These are phyloP conservation scores for Periplaneta americana DNA, from an alignment of 1,140 invertebrate genomes.

Conservation along the genomic window DNA sequence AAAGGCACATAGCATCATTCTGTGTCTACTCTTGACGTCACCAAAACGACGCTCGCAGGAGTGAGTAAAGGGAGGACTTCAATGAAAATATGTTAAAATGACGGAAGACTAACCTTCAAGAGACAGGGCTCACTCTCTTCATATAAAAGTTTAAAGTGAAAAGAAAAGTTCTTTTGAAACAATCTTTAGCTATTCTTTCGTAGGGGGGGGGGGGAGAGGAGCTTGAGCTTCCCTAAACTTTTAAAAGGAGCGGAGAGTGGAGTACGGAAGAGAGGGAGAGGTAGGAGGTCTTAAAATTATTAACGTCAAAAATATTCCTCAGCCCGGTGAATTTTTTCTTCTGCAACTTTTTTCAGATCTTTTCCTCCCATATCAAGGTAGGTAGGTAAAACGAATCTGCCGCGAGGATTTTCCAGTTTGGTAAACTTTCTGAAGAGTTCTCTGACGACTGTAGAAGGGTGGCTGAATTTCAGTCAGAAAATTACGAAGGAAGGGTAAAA, in stretches of 20 bases:
- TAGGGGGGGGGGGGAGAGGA: no score
- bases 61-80: no score
- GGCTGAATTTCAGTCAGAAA: no score
- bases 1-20: no score
- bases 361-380: neutral
- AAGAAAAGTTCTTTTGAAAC: neutral
- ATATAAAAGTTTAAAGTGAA: neutral
- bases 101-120: neutral
- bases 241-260: neutral
- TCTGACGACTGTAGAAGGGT: neutral
- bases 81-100: neutral
- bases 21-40: no score
- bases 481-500: neutral
- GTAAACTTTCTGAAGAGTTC: neutral
- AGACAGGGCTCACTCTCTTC: neutral
- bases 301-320: neutral
- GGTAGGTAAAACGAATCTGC: neutral
- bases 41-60: no score
- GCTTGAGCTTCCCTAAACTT: neutral
- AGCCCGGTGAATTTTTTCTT: neutral
- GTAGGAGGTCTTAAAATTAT: neutral
- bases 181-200: neutral
- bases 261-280: neutral
- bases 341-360: neutral
- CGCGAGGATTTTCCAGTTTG: neutral